phyloP scores from a whole-genome alignment of 2,888 invertebrate genomes.

The Aporophyla lueneburgensis region DNA sequence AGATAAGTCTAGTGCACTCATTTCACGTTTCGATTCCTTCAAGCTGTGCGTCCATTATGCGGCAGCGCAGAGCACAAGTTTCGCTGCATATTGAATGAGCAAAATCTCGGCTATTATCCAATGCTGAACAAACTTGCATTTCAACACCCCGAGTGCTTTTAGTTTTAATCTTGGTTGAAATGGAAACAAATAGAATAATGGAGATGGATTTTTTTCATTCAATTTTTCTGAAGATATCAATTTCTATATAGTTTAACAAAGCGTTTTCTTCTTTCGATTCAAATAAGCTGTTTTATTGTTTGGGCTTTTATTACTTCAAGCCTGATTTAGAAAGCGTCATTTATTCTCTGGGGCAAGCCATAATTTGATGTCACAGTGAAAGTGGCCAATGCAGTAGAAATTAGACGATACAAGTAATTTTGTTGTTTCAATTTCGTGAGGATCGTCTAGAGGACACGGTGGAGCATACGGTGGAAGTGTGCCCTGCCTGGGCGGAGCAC shows the following conservation, averaged over 20 bases:
- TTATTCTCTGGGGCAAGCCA: background rate
- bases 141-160: conserved; percentile 61
- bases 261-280: background rate
- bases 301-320: background rate
- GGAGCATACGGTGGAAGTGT: no score
- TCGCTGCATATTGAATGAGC: conserved; percentile 59
- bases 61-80: conserved; percentile 39
- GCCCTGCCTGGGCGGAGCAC: no score
- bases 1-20: conserved; percentile 34
- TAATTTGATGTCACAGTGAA: no score
- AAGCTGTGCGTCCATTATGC: conserved; percentile 58
- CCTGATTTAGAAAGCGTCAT: background rate
- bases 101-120: conserved; percentile 65
- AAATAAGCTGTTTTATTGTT: background rate
- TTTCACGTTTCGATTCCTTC: conserved; percentile 54
- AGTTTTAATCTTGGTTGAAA: conserved; percentile 61
- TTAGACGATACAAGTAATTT: background rate
- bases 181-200: conserved; percentile 57
- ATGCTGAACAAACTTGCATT: conserved; percentile 64
- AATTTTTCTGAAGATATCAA: conserved; percentile 9
- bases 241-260: background rate
- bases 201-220: conserved; percentile 5
- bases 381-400: background rate
- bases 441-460: no score
- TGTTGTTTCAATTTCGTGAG: background rate